Evolutionary conservation across 2,113 vertebrate genomes (phyloP).

Genomic region (Coptodon rendalli): DNA sequence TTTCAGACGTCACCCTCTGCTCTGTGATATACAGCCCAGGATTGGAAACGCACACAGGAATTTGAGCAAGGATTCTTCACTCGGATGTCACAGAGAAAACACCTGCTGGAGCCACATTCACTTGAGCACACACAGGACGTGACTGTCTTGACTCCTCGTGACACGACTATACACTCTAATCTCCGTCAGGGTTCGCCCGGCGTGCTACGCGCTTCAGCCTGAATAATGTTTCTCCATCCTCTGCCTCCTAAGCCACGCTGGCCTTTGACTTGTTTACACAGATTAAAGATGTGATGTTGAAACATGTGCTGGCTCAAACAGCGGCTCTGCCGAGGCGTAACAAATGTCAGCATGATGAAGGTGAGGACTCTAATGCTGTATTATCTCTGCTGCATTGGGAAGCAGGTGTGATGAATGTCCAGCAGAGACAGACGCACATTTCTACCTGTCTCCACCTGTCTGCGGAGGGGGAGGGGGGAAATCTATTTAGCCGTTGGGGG

Average conservation of each 20-base stretch:
- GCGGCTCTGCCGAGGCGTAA: slow-evolving; percentile 27
- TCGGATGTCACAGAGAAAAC: slow-evolving; percentile 1
- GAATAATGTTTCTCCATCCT: slow-evolving; percentile 37
- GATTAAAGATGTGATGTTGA: slow-evolving; percentile 59
- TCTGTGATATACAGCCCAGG: slow-evolving; percentile 31
- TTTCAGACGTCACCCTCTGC: slow-evolving; percentile 45
- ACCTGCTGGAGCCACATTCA: neutral
- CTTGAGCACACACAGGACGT: neutral
- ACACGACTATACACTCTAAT: slow-evolving; percentile 52
- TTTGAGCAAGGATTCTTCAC: slow-evolving; percentile 10
- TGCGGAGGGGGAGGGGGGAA: neutral
- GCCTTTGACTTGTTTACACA: slow-evolving; percentile 69
- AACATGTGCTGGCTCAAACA: slow-evolving; percentile 43
- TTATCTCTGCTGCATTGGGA: slow-evolving; percentile 46
- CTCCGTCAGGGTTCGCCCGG: slow-evolving; percentile 12
- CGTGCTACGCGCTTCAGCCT: slow-evolving; percentile 1
- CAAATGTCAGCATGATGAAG: slow-evolving; percentile 62
- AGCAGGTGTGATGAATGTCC: slow-evolving; percentile 54
- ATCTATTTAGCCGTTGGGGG: slow-evolving; percentile 29
- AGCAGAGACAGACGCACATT: slow-evolving; percentile 17
- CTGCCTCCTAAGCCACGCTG: slow-evolving; percentile 20
- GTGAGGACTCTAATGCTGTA: slow-evolving; percentile 52
- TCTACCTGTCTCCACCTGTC: slow-evolving; percentile 46
- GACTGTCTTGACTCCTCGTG: slow-evolving; percentile 38
- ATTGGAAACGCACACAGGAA: neutral